Evolutionary conservation across 2,113 vertebrate genomes (phyloP).

Genomic region (Engystomops pustulosus): DNA sequence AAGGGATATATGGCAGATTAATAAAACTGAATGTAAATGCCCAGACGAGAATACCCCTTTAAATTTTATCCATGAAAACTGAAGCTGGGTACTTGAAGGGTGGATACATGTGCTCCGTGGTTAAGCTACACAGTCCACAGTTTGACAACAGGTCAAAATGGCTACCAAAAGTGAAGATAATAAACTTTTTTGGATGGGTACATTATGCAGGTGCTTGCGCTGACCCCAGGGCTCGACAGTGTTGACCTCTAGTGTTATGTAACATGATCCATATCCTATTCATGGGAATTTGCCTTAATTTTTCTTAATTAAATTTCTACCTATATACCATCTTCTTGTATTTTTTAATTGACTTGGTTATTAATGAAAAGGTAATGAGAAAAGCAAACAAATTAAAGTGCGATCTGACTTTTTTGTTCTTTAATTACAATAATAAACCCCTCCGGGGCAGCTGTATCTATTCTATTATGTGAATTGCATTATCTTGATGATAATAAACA

Average conservation of each 20-base stretch:
- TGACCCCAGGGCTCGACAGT: too few relatives aligned
- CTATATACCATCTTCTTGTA: neutral
- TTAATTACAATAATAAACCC: constrained; percentile 58
- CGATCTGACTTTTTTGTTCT: constrained; percentile 48
- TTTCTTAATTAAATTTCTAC: constrained; percentile 26
- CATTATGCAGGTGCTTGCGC: too few relatives aligned
- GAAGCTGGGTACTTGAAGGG: too few relatives aligned
- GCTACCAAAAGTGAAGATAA: too few relatives aligned
- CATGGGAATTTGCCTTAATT: neutral
- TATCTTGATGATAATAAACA: constrained; percentile 34
- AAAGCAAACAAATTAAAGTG: constrained; percentile 4
- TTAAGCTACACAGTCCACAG: too few relatives aligned
- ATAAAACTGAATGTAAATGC: too few relatives aligned
- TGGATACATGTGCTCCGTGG: too few relatives aligned
- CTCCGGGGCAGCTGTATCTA: constrained; percentile 47
- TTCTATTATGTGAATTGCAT: constrained; percentile 51
- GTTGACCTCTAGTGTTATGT: neutral
- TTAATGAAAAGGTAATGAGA: constrained; percentile 17
- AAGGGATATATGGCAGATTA: too few relatives aligned
- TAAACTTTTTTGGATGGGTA: too few relatives aligned
- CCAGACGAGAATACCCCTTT: too few relatives aligned
- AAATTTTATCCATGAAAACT: too few relatives aligned
- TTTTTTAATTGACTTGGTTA: neutral
- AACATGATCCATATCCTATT: neutral
- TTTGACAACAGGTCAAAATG: too few relatives aligned